A percentile compares a stretch with the other conserved stretches of the same genome.
These are phyloP conservation scores for Colius striatus DNA, from an alignment of 2,113 vertebrate genomes.

Conservation along the genomic window DNA sequence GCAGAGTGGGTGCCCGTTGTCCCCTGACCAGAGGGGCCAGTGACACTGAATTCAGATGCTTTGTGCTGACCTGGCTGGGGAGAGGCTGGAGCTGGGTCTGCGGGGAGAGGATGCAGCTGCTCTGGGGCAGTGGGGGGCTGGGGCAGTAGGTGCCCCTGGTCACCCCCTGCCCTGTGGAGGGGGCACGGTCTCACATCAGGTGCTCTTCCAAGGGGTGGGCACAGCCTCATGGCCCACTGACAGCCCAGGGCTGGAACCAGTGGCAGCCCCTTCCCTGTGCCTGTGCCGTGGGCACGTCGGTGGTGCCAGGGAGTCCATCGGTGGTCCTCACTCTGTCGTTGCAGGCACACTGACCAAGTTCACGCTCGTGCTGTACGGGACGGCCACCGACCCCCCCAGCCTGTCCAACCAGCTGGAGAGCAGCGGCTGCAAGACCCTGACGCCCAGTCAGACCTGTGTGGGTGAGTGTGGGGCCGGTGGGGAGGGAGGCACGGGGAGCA, in stretches of 20 bases:
- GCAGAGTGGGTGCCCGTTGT: rapidly evolving
- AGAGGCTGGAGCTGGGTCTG: neutral
- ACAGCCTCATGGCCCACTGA: neutral
- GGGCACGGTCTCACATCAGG: rapidly evolving
- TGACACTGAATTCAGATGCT: neutral
- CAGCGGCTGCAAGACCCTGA: slow-evolving; percentile 93
- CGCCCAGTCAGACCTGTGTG: slow-evolving; percentile 93
- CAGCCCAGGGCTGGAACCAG: neutral
- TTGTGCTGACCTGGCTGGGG: neutral
- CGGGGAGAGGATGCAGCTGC: neutral
- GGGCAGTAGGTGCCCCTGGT: neutral
- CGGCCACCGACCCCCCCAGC: slow-evolving; percentile 78
- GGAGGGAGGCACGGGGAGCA: rapidly evolving
- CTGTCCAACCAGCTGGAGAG: slow-evolving; percentile 86
- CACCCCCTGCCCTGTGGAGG: neutral
- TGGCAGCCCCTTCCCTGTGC: neutral
- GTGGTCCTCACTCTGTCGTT: neutral
- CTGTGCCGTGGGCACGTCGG: neutral
- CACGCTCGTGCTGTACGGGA: slow-evolving; percentile 90
- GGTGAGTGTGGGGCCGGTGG: slow-evolving; percentile 79
- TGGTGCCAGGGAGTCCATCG: neutral
- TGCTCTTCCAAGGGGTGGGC: neutral
- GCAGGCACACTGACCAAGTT: slow-evolving; percentile 92
- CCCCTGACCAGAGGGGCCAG: neutral
- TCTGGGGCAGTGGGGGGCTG: rapidly evolving